These are phyloP conservation scores for Oeneis ivallda DNA, from an alignment of 2,888 invertebrate genomes.

Conservation along the genomic window DNA sequence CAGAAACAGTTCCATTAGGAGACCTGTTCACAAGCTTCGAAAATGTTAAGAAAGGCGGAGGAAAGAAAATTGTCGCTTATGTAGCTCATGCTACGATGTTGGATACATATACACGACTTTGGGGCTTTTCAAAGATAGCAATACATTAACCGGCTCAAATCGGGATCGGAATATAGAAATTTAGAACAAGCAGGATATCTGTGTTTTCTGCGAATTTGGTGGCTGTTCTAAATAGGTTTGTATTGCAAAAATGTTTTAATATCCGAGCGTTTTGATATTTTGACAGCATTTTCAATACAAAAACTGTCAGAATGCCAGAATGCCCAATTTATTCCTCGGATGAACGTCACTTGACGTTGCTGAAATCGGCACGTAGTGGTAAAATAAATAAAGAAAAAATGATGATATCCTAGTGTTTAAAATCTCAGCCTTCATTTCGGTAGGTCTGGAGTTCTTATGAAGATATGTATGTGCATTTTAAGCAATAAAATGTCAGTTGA, in stretches of 20 bases:
- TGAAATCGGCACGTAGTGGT: too few relatives aligned
- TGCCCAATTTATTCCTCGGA: too few relatives aligned
- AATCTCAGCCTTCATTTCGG: too few relatives aligned
- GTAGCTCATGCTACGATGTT: slow-evolving; percentile 85
- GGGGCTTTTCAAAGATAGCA: slow-evolving; percentile 84
- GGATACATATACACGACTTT: slow-evolving; percentile 84
- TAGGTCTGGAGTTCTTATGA: too few relatives aligned
- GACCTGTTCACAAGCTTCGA: slow-evolving; percentile 84
- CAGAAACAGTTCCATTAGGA: slow-evolving; percentile 79
- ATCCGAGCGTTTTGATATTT: too few relatives aligned
- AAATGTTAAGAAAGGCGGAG: slow-evolving; percentile 55
- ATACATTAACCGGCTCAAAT: slow-evolving; percentile 80
- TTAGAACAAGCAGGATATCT: slow-evolving; percentile 85
- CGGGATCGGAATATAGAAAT: slow-evolving; percentile 83
- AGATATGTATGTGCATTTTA: too few relatives aligned
- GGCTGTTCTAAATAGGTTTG: slow-evolving; percentile 86
- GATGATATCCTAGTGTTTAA: too few relatives aligned
- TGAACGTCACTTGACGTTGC: too few relatives aligned
- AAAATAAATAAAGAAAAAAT: too few relatives aligned
- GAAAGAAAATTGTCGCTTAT: slow-evolving; percentile 83
- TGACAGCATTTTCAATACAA: too few relatives aligned
- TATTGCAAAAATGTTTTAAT: slow-evolving; percentile 32
- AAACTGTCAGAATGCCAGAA: too few relatives aligned
- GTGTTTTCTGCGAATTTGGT: slow-evolving; percentile 87
- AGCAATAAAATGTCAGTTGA: too few relatives aligned